Conservation (phyloP, 2,113 vertebrate genomes). For the Puma concolor region DNA sequence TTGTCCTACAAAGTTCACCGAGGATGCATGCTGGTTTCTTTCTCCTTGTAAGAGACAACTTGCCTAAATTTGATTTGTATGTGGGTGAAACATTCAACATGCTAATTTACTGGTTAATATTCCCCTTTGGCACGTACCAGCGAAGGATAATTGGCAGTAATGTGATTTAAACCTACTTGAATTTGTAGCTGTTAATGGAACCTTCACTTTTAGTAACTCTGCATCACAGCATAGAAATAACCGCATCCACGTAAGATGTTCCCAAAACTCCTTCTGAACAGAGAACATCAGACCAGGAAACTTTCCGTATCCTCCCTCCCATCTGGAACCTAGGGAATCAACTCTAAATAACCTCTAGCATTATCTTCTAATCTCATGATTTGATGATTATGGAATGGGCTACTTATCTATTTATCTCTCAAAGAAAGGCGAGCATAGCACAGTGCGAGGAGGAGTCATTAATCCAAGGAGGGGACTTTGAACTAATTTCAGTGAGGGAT, state of each 20-base stretch:
- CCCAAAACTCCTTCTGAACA: slow-evolving; percentile 60
- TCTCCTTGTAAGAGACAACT: slow-evolving; percentile 67
- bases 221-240: slow-evolving; percentile 63
- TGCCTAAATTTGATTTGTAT: slow-evolving; percentile 72
- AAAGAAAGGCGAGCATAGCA: slow-evolving; percentile 52
- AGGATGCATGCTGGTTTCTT: slow-evolving; percentile 5
- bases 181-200: slow-evolving; percentile 76
- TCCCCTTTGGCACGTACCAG: slow-evolving; percentile 67
- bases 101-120: slow-evolving; percentile 80
- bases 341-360: slow-evolving; percentile 65
- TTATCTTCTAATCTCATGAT: slow-evolving; percentile 64
- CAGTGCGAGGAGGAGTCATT: slow-evolving; percentile 52
- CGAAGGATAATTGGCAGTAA: slow-evolving; percentile 78
- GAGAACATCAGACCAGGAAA: neutral
- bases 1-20: slow-evolving; percentile 36
- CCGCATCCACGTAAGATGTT: slow-evolving; percentile 64
- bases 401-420: slow-evolving; percentile 68
- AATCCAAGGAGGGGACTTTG: slow-evolving; percentile 66
- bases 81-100: slow-evolving; percentile 65
- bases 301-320: slow-evolving; percentile 52
- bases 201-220: slow-evolving; percentile 72
- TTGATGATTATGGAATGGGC: slow-evolving; percentile 51
- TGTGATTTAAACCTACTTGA: slow-evolving; percentile 76
- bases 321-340: slow-evolving; percentile 67
- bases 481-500: slow-evolving; percentile 78